Evolutionary conservation across 1,140 invertebrate genomes (phyloP), one percentile per base, ranked within the genome.

Genomic region (Ips typographus): DNA sequence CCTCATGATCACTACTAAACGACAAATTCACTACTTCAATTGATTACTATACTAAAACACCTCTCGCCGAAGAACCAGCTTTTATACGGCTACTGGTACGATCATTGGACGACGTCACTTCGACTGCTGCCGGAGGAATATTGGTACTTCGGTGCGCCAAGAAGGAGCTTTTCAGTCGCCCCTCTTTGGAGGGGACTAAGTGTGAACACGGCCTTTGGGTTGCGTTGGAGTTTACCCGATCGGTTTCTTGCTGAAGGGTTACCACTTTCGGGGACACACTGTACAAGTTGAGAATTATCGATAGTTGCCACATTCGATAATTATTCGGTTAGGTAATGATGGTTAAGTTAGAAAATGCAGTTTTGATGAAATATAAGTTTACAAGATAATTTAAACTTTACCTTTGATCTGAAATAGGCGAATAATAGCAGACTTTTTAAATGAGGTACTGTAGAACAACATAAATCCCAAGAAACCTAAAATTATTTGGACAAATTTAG

Each of bases 21-120:
- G 74, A 74, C 74, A 70, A 65, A 77, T 71, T 61, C 73, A 76
- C 75, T 68, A 76, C 77, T 71, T 73, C 66, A 65, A 49, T 65
- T 70, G 62, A 72, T 65, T 65, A 75, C 76, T 74, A 71, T 71
- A 59, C 2, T 55, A 6, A 55, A 66, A 58, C 65, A 67, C 65
- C 65, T 67, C 44, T 67, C 56, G 56, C 55, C 61, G 68, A 47
- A 58, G 42, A 7, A 47, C 68, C 68, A 72, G 73, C 77, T 80
- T 80, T 75, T 80, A 80, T 79, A 80, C 72, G 72, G 78, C 75
- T 74, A 77, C 77, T 79, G 78, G 77, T 73, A 75, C 70, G 71
- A 75, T 76, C 74, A 73, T 75, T 70, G 73, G 72, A 62, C 75
- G 71, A 76, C 77, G 78, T 76, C 77, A 77, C 73, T 76, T 69